A percentile compares a stretch with the other conserved stretches of the same genome.
Evolutionary conservation across 2,113 vertebrate species (phyloP).

Genomic region (Dromaius novaehollandiae): DNA sequence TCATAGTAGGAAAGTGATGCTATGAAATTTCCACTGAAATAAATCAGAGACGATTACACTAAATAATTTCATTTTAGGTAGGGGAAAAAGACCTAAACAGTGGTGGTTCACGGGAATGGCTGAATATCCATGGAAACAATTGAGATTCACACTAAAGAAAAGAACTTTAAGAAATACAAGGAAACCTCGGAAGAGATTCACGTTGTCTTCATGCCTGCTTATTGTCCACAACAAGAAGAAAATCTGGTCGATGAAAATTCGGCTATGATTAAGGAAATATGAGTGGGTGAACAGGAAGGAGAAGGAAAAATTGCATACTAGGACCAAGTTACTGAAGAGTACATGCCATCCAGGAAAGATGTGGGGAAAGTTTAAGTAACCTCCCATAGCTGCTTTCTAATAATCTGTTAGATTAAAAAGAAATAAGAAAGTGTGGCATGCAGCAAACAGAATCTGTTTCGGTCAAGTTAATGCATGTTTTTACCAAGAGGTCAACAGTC

Average conservation of each 20-base stretch:
- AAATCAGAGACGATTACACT: constrained; percentile 21
- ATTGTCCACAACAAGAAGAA: not conserved
- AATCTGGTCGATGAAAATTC: not conserved
- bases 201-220: not conserved
- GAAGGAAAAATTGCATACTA: not conserved
- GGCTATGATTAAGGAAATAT: not conserved
- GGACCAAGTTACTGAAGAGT: not conserved
- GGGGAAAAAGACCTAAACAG: not conserved
- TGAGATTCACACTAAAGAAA: not conserved
- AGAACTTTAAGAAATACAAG: not conserved
- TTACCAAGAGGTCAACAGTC: not conserved
- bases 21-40: constrained; percentile 31
- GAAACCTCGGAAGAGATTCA: not conserved
- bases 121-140: not conserved
- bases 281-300: not conserved
- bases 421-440: not conserved
- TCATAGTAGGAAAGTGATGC: not conserved
- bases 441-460: not conserved
- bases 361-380: not conserved
- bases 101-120: not conserved
- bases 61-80: constrained; percentile 17
- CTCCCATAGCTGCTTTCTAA: not conserved
- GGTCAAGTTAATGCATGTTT: not conserved
- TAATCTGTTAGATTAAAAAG: not conserved
- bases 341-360: not conserved